Evolutionary conservation across 2,888 invertebrate genomes (phyloP), one percentile per base, ranked within the genome.

Genomic region (Archips xylosteana): DNA sequence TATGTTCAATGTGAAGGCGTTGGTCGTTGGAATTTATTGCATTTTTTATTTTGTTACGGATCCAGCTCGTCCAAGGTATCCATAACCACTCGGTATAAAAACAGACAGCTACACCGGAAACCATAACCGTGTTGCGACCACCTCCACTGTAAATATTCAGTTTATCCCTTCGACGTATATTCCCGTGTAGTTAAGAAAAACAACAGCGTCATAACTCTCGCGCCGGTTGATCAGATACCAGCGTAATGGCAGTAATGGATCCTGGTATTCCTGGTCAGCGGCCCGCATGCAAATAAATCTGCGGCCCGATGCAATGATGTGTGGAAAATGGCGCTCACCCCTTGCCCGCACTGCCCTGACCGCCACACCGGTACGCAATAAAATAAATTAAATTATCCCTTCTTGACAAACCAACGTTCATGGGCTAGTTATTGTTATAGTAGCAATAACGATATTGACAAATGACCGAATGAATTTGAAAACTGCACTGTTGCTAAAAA

Each of bases 241-340:
- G 80, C 85, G 89, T 94, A 94, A 94, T 93, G 94, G 94, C 90
- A 89, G 90, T 94, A 94, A 94, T 94, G 92, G 92, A 92, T 94
- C 94, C 94, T 94, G 94, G 93, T 92, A 92, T 92, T 94, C 94
- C 94, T 94, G 94, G 93, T 92, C 94, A 94, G 93, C 93, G 91
- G 94, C 94, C 94, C 94, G 94, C 95, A 95, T 94, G 95, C 95
- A 94, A 95, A 95, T 95, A 95, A 95, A 95, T 95, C 94, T 92
- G 91, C 90, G 90, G 87, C 89, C 92, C 91, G 87, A 94, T 94
- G 94, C 94, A 94, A 94, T 95, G 94, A 94, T 94, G 94, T 94
- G 95, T 94, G 92, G 92, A 94, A 90, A 95, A 95, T 95, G 92
- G 92, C 86, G 83, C 87, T 88, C 89, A 91, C 89, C 91, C 91